phyloP scores from a whole-genome alignment of 1,140 invertebrate genomes.

The Dicyema japonicum region DNA sequence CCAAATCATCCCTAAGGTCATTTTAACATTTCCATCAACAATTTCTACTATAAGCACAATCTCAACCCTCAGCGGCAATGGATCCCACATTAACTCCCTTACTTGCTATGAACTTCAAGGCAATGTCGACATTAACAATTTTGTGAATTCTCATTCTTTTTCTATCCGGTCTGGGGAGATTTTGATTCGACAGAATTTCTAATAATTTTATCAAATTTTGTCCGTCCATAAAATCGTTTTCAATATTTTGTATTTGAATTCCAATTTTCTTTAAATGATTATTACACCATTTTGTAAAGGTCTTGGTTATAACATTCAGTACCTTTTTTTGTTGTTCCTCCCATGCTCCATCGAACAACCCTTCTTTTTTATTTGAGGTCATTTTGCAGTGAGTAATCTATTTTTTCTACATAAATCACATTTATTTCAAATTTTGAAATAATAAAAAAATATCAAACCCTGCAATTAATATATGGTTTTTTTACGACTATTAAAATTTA shows the following conservation, averaged over 20 bases:
- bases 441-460: too few species aligned
- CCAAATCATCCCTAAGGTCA: constrained; percentile 90
- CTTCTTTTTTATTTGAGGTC: too few species aligned
- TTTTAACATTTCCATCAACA: constrained; percentile 60
- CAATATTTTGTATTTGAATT: constrained; percentile 66
- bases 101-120: constrained; percentile 72
- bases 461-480: too few species aligned
- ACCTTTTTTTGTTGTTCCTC: constrained; percentile 94
- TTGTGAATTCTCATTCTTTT: constrained; percentile 88
- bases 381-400: too few species aligned
- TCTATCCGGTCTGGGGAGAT: constrained; percentile 70
- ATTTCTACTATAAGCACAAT: too few species aligned
- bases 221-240: constrained; percentile 79
- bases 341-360: constrained; percentile 87
- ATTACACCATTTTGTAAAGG: constrained; percentile 89
- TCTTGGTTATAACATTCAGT: constrained; percentile 90
- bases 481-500: too few species aligned
- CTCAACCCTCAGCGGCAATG: constrained; percentile 85
- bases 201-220: constrained; percentile 84
- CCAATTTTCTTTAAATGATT: constrained; percentile 82
- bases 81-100: constrained; percentile 87
- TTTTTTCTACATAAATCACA: too few species aligned
- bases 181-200: constrained; percentile 91
- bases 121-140: constrained; percentile 95
- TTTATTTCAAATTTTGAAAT: too few species aligned